A percentile compares a stretch with the other conserved stretches of the same genome.
phyloP scores from a whole-genome alignment of 2,888 invertebrate species.

The Callinectes sapidus region DNA sequence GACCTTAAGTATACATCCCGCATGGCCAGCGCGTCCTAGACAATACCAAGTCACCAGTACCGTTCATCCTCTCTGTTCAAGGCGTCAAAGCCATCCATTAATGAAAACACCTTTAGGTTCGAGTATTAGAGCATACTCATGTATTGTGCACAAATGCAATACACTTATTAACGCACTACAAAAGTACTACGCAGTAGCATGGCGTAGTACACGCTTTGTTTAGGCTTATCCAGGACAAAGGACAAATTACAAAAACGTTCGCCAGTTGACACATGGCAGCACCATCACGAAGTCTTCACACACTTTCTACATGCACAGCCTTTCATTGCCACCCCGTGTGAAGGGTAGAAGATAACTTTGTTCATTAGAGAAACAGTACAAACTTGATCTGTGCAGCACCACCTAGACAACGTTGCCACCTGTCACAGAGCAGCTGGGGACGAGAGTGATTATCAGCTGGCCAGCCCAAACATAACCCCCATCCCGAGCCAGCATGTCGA shows the following conservation, averaged over 20 bases:
- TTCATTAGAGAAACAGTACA: neutral
- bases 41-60: neutral
- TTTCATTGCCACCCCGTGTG: neutral
- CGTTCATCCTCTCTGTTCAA: neutral
- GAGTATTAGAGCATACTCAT: neutral
- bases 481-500: slow-evolving; percentile 54
- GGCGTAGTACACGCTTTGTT: slow-evolving; percentile 14
- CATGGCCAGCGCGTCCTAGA: neutral
- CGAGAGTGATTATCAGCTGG: slow-evolving; percentile 70
- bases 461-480: slow-evolving; percentile 64
- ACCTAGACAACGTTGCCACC: slow-evolving; percentile 61
- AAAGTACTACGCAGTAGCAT: slow-evolving; percentile 18
- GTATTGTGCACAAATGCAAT: neutral
- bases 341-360: neutral
- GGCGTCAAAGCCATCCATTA: neutral
- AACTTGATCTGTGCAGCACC: slow-evolving; percentile 40
- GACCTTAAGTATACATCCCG: neutral
- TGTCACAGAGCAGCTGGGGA: slow-evolving; percentile 66
- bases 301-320: neutral
- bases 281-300: neutral
- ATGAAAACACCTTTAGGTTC: neutral
- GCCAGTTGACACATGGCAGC: neutral
- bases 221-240: slow-evolving; percentile 31
- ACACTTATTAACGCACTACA: neutral
- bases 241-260: slow-evolving; percentile 2